Conservation (phyloP, 2,888 invertebrate genomes). For the Phlogophora meticulosa region DNA sequence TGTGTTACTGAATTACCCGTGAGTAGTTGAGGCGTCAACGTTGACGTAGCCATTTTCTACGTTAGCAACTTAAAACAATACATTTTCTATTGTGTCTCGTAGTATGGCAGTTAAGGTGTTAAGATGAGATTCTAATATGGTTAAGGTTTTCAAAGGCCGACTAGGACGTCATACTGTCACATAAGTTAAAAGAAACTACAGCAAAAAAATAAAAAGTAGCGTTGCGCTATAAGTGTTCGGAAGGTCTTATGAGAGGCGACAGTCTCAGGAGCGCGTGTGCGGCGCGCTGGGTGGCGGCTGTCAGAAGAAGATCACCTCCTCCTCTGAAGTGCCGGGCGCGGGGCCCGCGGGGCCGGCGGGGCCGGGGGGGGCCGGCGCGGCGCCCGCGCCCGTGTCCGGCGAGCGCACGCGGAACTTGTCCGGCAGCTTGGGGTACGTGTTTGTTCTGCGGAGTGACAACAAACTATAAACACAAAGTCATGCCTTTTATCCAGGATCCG, state of each 20-base stretch:
- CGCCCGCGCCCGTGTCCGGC: conserved; percentile 76
- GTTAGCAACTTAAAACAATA: too few relatives aligned
- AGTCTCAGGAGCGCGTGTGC: conserved; percentile 84
- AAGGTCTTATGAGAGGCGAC: conserved; percentile 83
- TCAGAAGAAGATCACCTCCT: conserved; percentile 94
- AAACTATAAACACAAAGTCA: too few relatives aligned
- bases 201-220: conserved; percentile 40
- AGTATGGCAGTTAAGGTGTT: too few relatives aligned
- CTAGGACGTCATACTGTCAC: not conserved
- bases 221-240: conserved; percentile 63
- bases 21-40: too few relatives aligned
- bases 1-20: too few relatives aligned
- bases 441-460: conserved; percentile 86
- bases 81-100: too few relatives aligned
- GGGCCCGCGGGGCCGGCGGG: conserved; percentile 61
- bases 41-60: too few relatives aligned
- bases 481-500: too few relatives aligned
- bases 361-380: conserved; percentile 62
- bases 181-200: conserved; percentile 2
- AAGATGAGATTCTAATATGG: too few relatives aligned
- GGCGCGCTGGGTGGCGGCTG: conserved; percentile 77
- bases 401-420: conserved; percentile 93
- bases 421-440: conserved; percentile 94
- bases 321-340: conserved; percentile 80
- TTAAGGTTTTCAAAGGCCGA: not conserved